Base-by-base conservation (phyloP, 37 sponge, comb jelly and placozoan species). In the Tethya wilhelma region DNA sequence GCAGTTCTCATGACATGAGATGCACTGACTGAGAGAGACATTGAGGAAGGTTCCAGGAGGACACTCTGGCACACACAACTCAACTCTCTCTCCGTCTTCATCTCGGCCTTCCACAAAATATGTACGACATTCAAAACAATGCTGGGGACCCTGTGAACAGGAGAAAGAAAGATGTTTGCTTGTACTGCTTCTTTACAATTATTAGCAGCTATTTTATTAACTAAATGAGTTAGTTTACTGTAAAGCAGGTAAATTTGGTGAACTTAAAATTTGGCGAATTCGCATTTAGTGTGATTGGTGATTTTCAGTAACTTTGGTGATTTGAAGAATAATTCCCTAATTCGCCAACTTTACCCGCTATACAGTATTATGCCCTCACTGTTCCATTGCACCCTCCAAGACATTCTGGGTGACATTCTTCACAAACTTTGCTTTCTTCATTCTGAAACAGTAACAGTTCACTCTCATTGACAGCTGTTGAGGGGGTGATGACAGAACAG, bases 1-100 rank as follows among this genome's bases (percentile, higher is more conserved):
- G 78, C 94, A 93, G 28, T 59, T 66, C 23, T 57, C 59, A 56
- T 89, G 49, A 58, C 94, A 93, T 0, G 68, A 71, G 34, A 59
- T 37, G 68, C 91, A 90, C 25, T 59, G 59, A 25, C 30, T 0
- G 0, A 28, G 39, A 1, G 23, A 39, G 1, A 19, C 53, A 41
- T 68, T 67, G 30, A 57, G 37, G 59, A 75, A 84, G 38, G 86
- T 63, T 4, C 86, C 74, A 19, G 33, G 34, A 2, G 90, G 90
- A 73, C 90, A 90, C 19, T 49, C 14, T 36, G 28, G 59, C 37
- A 90, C 79, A 73, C 90, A 90, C 62, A 73, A 6, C 44, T 23
- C 53, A 19, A 70, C 59, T 33, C 4, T 25, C 11, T 19, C 23
- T 5, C 49, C 64, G 20, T 56, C 12, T 58, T 11, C 77, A 40